Evolutionary conservation across 2,113 vertebrate species (phyloP).

Genomic region (Corvus cornix): DNA sequence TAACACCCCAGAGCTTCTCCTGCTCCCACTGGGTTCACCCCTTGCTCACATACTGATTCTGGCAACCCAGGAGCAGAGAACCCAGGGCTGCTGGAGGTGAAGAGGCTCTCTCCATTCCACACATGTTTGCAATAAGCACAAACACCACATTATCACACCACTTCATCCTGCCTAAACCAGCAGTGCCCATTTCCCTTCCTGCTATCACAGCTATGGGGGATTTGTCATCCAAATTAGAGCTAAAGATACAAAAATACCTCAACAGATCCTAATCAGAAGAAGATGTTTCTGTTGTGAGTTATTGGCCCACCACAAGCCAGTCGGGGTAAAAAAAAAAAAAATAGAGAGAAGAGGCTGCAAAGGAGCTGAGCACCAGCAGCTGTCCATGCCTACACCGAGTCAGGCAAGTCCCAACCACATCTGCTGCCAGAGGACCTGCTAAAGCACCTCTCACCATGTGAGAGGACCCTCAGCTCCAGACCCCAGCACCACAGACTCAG

Average conservation of each 20-base stretch:
- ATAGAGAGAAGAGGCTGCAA: background rate
- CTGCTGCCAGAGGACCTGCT: background rate
- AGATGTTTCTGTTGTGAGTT: constrained; percentile 12
- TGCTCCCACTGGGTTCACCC: background rate
- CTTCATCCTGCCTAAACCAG: background rate
- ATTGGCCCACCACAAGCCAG: background rate
- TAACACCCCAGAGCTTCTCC: background rate
- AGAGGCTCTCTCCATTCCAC: background rate
- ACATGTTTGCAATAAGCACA: constrained; percentile 4
- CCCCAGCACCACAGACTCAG: background rate
- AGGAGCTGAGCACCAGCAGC: background rate
- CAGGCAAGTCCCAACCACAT: background rate
- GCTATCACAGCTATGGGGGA: background rate
- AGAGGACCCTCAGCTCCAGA: background rate
- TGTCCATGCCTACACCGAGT: background rate
- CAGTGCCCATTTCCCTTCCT: background rate
- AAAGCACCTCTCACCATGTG: accelerated
- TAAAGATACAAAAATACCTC: constrained; percentile 37
- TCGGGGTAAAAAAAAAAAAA: background rate
- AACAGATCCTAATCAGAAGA: constrained; percentile 19
- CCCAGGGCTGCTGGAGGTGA: background rate
- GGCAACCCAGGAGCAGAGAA: background rate
- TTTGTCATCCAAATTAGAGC: constrained; percentile 47
- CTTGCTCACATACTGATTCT: accelerated
- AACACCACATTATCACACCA: background rate